Percentiles rank a stretch among this genome's conserved stretches.
phyloP scores from a whole-genome alignment of 2,113 vertebrate genomes.

The Anser brachyrhynchus region DNA sequence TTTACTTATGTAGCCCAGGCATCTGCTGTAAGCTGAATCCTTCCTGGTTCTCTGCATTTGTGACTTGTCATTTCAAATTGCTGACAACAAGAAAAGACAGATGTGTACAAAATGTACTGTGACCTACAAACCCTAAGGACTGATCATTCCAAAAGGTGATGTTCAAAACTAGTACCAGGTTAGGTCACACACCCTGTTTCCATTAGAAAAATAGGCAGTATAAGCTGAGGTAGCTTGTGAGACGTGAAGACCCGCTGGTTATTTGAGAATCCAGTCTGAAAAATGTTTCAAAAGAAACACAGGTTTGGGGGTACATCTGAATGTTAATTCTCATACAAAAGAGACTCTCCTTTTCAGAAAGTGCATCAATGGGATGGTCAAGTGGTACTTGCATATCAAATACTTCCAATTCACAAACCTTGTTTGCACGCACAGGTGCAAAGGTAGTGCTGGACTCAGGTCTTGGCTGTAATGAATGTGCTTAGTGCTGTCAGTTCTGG shows the following conservation, averaged over 20 bases:
- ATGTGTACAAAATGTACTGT: neutral
- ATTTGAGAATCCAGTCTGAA: neutral
- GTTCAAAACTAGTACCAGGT: neutral
- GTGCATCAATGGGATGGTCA: neutral
- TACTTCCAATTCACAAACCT: neutral
- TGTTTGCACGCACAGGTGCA: neutral
- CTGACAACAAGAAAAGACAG: neutral
- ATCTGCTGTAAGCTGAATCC: neutral
- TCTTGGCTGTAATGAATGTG: neutral
- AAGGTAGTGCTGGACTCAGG: neutral
- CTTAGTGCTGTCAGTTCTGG: neutral
- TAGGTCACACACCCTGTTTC: neutral
- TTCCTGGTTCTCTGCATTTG: neutral
- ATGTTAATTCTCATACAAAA: neutral
- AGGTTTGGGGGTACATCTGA: neutral
- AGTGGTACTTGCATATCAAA: fast-evolving
- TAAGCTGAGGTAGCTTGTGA: neutral
- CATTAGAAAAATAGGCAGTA: neutral
- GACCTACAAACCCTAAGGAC: neutral
- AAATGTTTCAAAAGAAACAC: neutral
- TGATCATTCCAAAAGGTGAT: neutral
- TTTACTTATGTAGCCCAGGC: neutral
- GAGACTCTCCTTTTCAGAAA: neutral
- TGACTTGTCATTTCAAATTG: neutral
- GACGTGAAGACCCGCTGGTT: neutral